Base-by-base conservation (phyloP, 1,140 invertebrate species). In the Zophobas morio region DNA sequence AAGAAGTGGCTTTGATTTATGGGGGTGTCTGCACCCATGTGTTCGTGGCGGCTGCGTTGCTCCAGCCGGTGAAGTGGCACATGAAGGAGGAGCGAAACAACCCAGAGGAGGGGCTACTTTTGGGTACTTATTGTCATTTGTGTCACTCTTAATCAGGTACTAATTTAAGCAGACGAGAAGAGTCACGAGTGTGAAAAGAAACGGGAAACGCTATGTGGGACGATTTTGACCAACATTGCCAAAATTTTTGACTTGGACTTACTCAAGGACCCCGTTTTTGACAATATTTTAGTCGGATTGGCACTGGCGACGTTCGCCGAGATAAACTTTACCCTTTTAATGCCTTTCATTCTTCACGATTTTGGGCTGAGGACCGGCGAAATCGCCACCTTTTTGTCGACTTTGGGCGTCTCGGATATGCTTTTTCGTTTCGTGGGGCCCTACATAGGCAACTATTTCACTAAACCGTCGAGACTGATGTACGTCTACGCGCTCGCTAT, bases 201-300 rank as follows among this genome's bases (percentile, higher is more conserved):
- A 37, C 0, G 82, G 75, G 81, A 37, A 57, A 63, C 70, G 0
- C 42, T 78, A 46, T 82, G 74, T 6, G 63, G 76, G 4, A 75
- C 71, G 79, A 89, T 89, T 46, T 84, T 87, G 20, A 84, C 88
- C 79, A 89, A 89, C 80, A 75, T 91, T 39, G 80, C 89, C 0
- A 86, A 90, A 0, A 91, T 92, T 73, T 93, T 93, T 78, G 92
- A 93, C 81, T 84, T 94, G 66, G 90, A 92, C 82, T 84, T 94
- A 8, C 81, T 93, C 53, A 88, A 88, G 77, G 92, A 94, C 83
- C 88, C 89, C 3, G 88, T 90, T 2, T 93, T 90, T 76, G 88
- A 92, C 1, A 93, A 92, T 81, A 86, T 93, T 33, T 90, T 93
- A 84, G 80, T 92, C 34, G 92, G 93, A 0, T 87, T 93, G 63